phyloP scores from a whole-genome alignment of 2,888 invertebrate species.

The Acleris sparsana region DNA sequence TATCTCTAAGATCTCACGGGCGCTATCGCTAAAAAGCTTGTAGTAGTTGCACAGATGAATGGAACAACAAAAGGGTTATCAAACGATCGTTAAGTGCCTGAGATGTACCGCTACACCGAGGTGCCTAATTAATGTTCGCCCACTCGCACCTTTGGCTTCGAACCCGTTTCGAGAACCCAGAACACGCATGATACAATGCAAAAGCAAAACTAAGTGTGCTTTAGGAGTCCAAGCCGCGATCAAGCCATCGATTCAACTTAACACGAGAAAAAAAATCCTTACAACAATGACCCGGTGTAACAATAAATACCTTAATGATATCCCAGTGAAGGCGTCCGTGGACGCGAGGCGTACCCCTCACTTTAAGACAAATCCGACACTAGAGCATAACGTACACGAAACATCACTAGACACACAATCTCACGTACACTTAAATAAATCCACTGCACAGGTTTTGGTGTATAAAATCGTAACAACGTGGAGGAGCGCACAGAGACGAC shows the following conservation, averaged over 20 bases:
- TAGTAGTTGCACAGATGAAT: constrained; percentile 59
- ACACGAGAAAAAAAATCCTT: constrained; percentile 78
- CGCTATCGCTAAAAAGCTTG: constrained; percentile 40
- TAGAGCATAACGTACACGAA: constrained; percentile 68
- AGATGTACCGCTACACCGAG: constrained; percentile 62
- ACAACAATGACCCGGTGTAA: constrained; percentile 82
- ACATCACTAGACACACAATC: constrained; percentile 80
- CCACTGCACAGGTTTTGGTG: constrained; percentile 77
- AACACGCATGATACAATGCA: constrained; percentile 75
- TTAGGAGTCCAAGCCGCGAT: too few relatives aligned
- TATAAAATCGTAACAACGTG: constrained; percentile 77
- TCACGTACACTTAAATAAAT: constrained; percentile 72
- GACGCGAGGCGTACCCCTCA: constrained; percentile 71
- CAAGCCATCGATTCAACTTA: constrained; percentile 75
- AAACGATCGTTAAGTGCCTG: constrained; percentile 68
- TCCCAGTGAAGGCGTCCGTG: constrained; percentile 80
- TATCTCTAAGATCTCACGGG: constrained; percentile 52
- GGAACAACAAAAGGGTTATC: constrained; percentile 65
- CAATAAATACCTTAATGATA: constrained; percentile 84
- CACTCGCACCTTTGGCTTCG: constrained; percentile 58
- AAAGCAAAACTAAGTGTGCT: constrained; percentile 60
- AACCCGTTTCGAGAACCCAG: constrained; percentile 61
- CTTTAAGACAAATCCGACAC: constrained; percentile 77
- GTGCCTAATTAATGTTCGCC: constrained; percentile 76
- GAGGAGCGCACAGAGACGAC: constrained; percentile 55